Evolutionary conservation across 1,140 invertebrate genomes (phyloP).

Genomic region (Elymnias hypermnestra): DNA sequence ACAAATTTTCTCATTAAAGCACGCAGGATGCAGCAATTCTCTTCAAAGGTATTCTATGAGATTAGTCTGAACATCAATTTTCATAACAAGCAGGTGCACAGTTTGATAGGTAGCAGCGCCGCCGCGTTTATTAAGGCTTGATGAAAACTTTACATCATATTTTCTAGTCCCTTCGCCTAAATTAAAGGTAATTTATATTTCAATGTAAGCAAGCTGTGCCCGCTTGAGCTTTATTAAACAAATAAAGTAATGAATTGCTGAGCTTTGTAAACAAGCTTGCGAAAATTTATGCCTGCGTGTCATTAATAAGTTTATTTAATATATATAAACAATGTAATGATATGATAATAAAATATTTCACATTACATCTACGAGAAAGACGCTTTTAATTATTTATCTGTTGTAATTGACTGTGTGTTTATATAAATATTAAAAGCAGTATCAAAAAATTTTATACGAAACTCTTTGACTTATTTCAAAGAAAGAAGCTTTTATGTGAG

Average conservation of each 20-base stretch:
- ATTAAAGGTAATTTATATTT: conserved; percentile 70
- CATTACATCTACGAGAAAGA: too few relatives aligned
- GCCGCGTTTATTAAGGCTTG: conserved; percentile 48
- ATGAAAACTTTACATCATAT: conserved; percentile 68
- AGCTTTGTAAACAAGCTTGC: conserved; percentile 49
- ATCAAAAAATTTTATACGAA: too few relatives aligned
- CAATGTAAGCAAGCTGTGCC: conserved; percentile 51
- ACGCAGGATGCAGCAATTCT: conserved; percentile 19
- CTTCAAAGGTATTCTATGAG: conserved; percentile 22
- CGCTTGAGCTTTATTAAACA: conserved; percentile 60
- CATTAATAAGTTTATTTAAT: too few relatives aligned
- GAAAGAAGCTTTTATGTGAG: too few relatives aligned
- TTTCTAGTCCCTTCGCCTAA: conserved; percentile 64
- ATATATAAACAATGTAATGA: too few relatives aligned
- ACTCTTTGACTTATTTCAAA: too few relatives aligned
- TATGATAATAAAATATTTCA: too few relatives aligned
- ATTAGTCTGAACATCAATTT: conserved; percentile 31
- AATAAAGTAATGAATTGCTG: conserved; percentile 64
- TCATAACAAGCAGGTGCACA: conserved; percentile 37
- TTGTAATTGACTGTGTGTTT: too few relatives aligned
- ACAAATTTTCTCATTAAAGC: conserved; percentile 13
- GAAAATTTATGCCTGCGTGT: conserved; percentile 50
- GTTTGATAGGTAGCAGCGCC: conserved; percentile 33
- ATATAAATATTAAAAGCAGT: too few relatives aligned
- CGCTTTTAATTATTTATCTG: too few relatives aligned